Conservation (phyloP, 2,113 vertebrate species). For the Takifugu bimaculatus region DNA sequence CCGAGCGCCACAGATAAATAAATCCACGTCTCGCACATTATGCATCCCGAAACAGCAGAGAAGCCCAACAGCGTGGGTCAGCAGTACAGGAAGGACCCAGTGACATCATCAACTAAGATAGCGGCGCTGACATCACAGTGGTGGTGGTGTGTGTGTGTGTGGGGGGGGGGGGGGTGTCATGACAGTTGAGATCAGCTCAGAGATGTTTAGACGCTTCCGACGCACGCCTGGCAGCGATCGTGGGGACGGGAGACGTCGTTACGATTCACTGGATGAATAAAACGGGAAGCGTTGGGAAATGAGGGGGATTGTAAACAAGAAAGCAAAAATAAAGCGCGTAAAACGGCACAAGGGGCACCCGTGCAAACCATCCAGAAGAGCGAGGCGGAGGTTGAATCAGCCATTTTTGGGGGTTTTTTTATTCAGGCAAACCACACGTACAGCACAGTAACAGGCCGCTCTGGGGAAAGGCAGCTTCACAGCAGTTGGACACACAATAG, state of each 20-base stretch:
- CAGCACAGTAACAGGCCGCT: conserved; percentile 57
- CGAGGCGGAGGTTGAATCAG: conserved; percentile 44
- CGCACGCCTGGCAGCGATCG: conserved; percentile 12
- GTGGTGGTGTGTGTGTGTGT: too few relatives aligned
- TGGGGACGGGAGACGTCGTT: not conserved
- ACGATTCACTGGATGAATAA: conserved; percentile 24
- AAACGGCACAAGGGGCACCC: too few relatives aligned
- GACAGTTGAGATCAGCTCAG: conserved; percentile 51
- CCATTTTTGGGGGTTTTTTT: conserved; percentile 56
- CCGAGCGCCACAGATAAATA: conserved; percentile 29
- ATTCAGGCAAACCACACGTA: conserved; percentile 66
- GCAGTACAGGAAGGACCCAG: conserved; percentile 47
- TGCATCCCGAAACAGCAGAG: conserved; percentile 35
- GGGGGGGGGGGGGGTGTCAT: not conserved
- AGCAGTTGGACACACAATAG: conserved; percentile 57
- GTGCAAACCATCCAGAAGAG: too few relatives aligned
- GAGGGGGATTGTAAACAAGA: too few relatives aligned
- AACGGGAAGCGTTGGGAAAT: not conserved
- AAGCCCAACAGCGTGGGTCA: conserved; percentile 35
- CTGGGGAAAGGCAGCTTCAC: conserved; percentile 29
- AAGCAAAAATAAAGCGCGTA: too few relatives aligned
- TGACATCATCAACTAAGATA: conserved; percentile 56
- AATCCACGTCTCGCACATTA: conserved; percentile 29
- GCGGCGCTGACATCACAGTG: conserved; percentile 44
- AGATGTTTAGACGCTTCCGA: too few relatives aligned